These are phyloP conservation scores for Aspiorhynchus laticeps DNA, from an alignment of 2,113 vertebrate genomes.

Conservation along the genomic window DNA sequence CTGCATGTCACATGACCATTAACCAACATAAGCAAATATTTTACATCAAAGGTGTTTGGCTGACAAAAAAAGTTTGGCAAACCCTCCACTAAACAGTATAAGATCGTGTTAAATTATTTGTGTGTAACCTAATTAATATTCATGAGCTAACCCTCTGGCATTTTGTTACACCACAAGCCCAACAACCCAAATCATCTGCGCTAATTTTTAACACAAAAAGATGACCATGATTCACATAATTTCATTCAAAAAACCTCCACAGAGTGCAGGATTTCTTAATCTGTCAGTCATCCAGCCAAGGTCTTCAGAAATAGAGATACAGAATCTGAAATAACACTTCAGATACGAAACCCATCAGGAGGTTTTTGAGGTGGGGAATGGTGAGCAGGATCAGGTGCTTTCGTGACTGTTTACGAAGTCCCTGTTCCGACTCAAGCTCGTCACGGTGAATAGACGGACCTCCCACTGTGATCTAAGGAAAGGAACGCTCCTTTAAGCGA, in stretches of 20 bases:
- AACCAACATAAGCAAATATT: neutral
- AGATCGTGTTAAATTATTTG: neutral
- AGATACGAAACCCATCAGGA: neutral
- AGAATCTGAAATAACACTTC: conserved; percentile 32
- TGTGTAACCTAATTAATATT: neutral
- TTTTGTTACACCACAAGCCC: neutral
- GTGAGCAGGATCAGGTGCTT: conserved; percentile 2
- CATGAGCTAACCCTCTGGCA: neutral
- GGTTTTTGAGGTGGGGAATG: conserved; percentile 3
- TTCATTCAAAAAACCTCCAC: neutral
- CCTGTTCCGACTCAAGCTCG: conserved; percentile 49
- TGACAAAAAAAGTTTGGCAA: neutral
- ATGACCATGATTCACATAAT: neutral
- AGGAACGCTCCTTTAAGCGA: conserved; percentile 52
- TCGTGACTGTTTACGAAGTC: conserved; percentile 50
- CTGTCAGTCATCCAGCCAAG: conserved; percentile 15
- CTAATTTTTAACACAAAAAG: neutral
- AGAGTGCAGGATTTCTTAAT: neutral
- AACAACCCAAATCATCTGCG: neutral
- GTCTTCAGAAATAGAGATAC: neutral
- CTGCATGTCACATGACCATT: neutral
- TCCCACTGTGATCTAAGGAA: conserved; percentile 69
- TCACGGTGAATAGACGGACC: conserved; percentile 53
- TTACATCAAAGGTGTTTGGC: neutral
- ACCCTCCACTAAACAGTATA: neutral